Conservation (phyloP, 2,797 vertebrate species). For the Melanotaenia nigrans region DNA sequence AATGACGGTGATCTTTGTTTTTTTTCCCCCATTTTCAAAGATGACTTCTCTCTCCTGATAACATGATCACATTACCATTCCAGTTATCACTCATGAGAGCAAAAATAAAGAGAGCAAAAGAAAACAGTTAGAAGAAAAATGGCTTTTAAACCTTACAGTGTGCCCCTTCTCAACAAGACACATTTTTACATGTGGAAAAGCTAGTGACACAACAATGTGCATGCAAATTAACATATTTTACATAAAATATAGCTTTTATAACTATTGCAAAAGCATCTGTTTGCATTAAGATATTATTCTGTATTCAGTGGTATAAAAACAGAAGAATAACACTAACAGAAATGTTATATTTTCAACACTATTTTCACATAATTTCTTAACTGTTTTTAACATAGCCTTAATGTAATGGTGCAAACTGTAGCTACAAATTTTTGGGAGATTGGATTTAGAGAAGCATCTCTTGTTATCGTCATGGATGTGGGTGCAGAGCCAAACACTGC, state of each 20-base stretch:
- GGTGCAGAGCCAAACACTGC: too few species aligned
- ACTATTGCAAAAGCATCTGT: neutral
- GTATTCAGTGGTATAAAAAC: neutral
- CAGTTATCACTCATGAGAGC: neutral
- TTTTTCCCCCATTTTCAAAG: neutral
- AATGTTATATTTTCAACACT: neutral
- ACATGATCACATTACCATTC: neutral
- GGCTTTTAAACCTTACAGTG: neutral
- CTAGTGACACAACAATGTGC: neutral
- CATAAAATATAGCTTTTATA: neutral
- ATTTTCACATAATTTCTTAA: neutral
- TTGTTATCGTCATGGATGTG: too few species aligned
- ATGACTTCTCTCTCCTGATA: neutral
- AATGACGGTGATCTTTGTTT: neutral
- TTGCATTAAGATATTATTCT: too few species aligned
- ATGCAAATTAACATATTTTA: neutral
- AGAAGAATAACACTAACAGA: neutral
- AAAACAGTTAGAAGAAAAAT: neutral
- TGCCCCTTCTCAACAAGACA: neutral
- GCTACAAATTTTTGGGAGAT: too few species aligned
- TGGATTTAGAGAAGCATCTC: too few species aligned
- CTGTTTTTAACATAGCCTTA: neutral
- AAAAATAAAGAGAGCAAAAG: neutral
- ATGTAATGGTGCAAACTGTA: too few species aligned
- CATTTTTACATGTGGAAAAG: neutral